Percentiles rank a stretch among this genome's conserved stretches.
Evolutionary conservation across 2,888 invertebrate species (phyloP).

Genomic region (Aphelenchoides bicaudatus): DNA sequence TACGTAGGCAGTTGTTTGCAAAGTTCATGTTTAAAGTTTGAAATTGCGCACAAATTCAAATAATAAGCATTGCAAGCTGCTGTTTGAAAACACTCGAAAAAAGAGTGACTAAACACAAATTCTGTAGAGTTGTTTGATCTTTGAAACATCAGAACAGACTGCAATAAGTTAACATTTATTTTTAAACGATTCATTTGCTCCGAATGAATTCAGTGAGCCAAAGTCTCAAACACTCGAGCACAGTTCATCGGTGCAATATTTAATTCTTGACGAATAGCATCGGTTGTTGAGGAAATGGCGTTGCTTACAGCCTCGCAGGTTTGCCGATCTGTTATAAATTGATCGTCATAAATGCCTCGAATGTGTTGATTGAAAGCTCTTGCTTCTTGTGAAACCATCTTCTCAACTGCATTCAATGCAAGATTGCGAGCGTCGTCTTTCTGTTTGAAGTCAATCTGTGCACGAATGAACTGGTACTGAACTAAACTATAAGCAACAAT

Average conservation of each 20-base stretch:
- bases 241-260: slow-evolving; percentile 6
- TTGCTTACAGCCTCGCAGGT: slow-evolving; percentile 13
- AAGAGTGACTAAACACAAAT: too few species aligned
- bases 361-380: not conserved
- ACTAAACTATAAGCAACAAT: not conserved
- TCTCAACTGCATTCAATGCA: slow-evolving; percentile 6
- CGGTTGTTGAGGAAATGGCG: not conserved
- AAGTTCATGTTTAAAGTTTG: too few species aligned
- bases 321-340: slow-evolving; percentile 11
- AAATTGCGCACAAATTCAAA: too few species aligned
- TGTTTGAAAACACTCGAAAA: too few species aligned
- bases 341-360: slow-evolving; percentile 16
- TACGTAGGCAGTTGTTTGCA: too few species aligned
- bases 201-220: not conserved
- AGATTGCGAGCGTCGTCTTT: slow-evolving; percentile 5
- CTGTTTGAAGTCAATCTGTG: not conserved
- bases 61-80: too few species aligned
- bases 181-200: too few species aligned
- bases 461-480: slow-evolving; percentile 11
- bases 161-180: too few species aligned
- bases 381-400: not conserved
- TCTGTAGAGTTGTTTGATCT: too few species aligned
- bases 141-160: too few species aligned
- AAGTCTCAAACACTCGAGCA: not conserved
- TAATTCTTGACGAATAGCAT: not conserved